phyloP scores from a whole-genome alignment of 2,888 invertebrate species.

The Steinernema carpocapsae region DNA sequence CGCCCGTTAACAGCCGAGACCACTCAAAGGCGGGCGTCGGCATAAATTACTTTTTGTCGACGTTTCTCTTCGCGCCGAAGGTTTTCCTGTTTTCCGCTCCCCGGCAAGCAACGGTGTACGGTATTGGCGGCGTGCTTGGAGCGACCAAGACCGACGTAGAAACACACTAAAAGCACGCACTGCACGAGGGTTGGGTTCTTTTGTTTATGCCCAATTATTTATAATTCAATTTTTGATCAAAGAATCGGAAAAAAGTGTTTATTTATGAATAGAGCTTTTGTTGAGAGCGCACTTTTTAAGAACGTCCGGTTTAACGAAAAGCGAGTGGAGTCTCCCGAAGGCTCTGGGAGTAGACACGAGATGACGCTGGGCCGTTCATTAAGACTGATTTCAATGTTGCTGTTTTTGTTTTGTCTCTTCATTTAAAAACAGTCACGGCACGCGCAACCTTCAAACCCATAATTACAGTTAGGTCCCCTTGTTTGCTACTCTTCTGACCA shows the following conservation, averaged over 20 bases:
- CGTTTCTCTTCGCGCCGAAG: neutral
- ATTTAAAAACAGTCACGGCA: no score
- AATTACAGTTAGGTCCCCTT: neutral
- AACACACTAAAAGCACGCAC: neutral
- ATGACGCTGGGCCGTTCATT: no score
- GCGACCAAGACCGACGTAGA: neutral
- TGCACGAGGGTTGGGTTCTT: no score
- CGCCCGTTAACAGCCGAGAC: slow-evolving; percentile 2
- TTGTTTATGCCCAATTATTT: neutral
- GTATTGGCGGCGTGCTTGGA: neutral
- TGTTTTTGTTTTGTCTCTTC: slow-evolving; percentile 10
- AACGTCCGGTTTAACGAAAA: no score
- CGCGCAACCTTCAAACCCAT: neutral
- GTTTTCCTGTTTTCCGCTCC: neutral
- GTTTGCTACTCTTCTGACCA: no score
- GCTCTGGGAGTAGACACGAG: no score
- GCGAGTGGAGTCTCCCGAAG: no score
- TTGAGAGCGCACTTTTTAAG: no score
- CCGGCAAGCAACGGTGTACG: neutral
- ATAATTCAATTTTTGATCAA: slow-evolving; percentile 5
- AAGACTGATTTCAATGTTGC: no score
- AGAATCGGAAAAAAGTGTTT: neutral
- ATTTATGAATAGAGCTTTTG: neutral
- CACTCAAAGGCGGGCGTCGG: neutral
- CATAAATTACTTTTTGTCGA: slow-evolving; percentile 2